Conservation (phyloP, 2,113 vertebrate genomes). For the Bambusicola thoracicus region DNA sequence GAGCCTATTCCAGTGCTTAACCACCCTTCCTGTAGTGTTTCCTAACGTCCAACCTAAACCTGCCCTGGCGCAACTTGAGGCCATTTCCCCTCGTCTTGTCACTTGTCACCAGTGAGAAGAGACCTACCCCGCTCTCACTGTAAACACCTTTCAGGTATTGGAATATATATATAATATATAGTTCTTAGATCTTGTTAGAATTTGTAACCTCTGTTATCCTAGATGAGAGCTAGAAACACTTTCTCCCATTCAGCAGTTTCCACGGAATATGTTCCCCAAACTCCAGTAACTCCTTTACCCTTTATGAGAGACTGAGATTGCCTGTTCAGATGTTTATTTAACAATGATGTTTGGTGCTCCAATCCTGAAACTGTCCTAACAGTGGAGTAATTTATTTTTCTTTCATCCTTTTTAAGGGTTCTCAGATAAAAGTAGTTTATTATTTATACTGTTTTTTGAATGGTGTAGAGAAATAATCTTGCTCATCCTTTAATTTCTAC, state of each 20-base stretch:
- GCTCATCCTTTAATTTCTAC: accelerated
- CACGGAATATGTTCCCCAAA: not conserved
- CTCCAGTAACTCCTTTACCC: accelerated
- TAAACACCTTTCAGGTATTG: too few relatives aligned
- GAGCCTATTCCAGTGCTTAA: too few relatives aligned
- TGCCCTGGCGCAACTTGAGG: too few relatives aligned
- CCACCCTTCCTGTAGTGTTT: too few relatives aligned
- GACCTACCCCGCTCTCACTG: too few relatives aligned
- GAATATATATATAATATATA: too few relatives aligned
- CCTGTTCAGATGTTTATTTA: accelerated
- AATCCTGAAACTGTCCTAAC: not conserved
- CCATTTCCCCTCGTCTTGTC: too few relatives aligned
- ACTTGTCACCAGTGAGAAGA: too few relatives aligned
- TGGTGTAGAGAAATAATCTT: not conserved
- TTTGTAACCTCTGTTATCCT: not conserved
- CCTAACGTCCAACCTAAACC: too few relatives aligned
- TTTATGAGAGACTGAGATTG: accelerated
- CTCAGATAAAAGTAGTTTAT: not conserved
- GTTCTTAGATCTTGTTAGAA: not conserved
- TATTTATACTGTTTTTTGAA: accelerated
- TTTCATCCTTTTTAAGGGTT: not conserved
- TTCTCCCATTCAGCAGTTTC: too few relatives aligned
- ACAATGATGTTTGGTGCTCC: accelerated
- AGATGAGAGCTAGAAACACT: too few relatives aligned
- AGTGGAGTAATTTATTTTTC: not conserved